Percentiles rank a stretch among this genome's conserved stretches.
Conservation (phyloP, 2,888 invertebrate genomes). For the Harpalus rufipes region DNA sequence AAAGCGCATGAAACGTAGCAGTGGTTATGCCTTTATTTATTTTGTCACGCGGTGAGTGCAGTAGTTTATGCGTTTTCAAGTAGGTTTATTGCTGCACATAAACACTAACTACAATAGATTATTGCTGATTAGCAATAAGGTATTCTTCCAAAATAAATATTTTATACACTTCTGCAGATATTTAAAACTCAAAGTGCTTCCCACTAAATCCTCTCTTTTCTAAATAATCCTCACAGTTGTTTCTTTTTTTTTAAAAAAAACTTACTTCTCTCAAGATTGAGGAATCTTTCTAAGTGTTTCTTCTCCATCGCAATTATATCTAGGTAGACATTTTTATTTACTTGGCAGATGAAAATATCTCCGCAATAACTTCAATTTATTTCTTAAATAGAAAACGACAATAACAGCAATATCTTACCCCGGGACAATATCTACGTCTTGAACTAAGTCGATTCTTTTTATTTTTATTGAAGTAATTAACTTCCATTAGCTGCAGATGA, state of each 20-base stretch:
- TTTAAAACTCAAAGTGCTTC: too few species aligned
- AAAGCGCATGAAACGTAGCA: neutral
- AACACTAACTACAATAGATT: too few species aligned
- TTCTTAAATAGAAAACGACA: conserved; percentile 32
- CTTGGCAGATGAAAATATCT: neutral
- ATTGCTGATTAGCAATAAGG: too few species aligned
- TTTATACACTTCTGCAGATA: too few species aligned
- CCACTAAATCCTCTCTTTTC: too few species aligned
- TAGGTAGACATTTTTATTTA: conserved; percentile 4
- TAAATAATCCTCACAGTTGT: neutral
- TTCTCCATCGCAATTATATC: neutral
- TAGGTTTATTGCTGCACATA: neutral
- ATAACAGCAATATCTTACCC: conserved; percentile 20
- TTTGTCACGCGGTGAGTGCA: neutral
- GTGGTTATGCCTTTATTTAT: neutral
- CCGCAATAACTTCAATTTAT: conserved; percentile 22
- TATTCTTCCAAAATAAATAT: too few species aligned
- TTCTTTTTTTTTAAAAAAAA: neutral
- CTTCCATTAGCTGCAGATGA: conserved; percentile 51
- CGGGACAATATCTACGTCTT: conserved; percentile 8
- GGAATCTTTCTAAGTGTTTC: neutral
- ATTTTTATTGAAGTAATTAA: conserved; percentile 48
- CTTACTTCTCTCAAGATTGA: neutral
- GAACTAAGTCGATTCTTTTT: conserved; percentile 39
- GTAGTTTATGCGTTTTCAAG: neutral